Evolutionary conservation across 23 tunicate species (phyloP).

Genomic region (Corella eumyota): DNA sequence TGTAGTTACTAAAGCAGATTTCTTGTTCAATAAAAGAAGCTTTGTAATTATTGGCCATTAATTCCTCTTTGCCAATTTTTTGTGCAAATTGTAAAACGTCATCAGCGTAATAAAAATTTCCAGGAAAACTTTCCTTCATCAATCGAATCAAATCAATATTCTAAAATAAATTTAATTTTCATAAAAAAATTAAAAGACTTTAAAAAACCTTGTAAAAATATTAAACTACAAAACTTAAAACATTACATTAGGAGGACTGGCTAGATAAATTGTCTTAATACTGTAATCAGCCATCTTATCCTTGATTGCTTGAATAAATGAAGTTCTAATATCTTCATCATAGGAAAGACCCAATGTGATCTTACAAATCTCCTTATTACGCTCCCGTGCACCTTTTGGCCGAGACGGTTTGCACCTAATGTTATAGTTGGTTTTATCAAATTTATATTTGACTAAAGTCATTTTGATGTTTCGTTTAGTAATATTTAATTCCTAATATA

Average conservation of each 20-base stretch:
- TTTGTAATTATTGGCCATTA: constrained; percentile 89
- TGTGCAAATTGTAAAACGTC: constrained; percentile 61
- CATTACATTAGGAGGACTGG: constrained; percentile 97
- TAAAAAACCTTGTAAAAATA: not conserved
- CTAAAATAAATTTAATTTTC: constrained; percentile 15
- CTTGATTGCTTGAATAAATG: constrained; percentile 66
- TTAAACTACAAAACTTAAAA: too few relatives aligned
- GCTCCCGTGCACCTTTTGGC: constrained; percentile 96
- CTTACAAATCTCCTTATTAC: constrained; percentile 92
- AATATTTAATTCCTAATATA: too few relatives aligned
- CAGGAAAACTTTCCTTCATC: constrained; percentile 88
- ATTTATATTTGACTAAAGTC: too few relatives aligned
- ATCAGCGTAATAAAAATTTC: constrained; percentile 89
- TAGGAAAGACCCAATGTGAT: constrained; percentile 70
- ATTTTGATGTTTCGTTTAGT: too few relatives aligned
- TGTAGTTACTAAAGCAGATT: constrained; percentile 91
- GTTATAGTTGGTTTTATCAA: too few relatives aligned
- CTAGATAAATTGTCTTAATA: constrained; percentile 62
- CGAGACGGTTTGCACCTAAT: constrained; percentile 95
- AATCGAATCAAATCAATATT: constrained; percentile 86
- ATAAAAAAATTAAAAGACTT: not conserved
- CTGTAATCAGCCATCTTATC: constrained; percentile 96
- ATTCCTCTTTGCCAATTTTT: constrained; percentile 47
- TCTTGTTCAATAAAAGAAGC: constrained; percentile 96
- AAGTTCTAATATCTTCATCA: constrained; percentile 61